phyloP scores from a whole-genome alignment of 2,113 vertebrate species.

The Egretta garzetta region DNA sequence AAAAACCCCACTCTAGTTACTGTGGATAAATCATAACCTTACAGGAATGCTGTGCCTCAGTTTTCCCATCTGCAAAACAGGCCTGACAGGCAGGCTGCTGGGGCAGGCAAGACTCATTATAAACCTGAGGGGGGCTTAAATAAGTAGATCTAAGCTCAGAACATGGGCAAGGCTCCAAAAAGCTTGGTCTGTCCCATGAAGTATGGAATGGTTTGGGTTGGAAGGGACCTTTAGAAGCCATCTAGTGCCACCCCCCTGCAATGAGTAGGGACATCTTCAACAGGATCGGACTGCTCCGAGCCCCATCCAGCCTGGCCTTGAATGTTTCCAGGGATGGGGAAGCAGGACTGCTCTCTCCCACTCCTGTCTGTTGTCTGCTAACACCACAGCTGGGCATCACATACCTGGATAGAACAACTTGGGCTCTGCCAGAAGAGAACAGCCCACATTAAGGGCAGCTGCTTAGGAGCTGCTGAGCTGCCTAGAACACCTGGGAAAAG shows the following conservation, averaged over 20 bases:
- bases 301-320: too few species aligned
- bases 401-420: neutral
- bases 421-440: neutral
- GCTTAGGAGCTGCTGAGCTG: neutral
- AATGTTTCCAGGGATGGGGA: neutral
- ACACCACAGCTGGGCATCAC: neutral
- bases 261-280: neutral
- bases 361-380: neutral
- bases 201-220: neutral
- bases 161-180: neutral
- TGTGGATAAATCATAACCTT: neutral
- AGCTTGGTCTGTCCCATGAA: neutral
- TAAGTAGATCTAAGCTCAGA: neutral
- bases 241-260: neutral
- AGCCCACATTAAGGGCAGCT: neutral
- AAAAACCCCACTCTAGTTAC: neutral
- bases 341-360: neutral
- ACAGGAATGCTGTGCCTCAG: neutral
- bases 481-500: neutral
- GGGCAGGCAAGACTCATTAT: neutral
- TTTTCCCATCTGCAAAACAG: neutral
- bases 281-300: neutral
- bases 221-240: neutral
- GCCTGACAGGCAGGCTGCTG: neutral
- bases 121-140: neutral